Conservation (phyloP, 2,888 invertebrate species). For the Mylabris sibirica region DNA sequence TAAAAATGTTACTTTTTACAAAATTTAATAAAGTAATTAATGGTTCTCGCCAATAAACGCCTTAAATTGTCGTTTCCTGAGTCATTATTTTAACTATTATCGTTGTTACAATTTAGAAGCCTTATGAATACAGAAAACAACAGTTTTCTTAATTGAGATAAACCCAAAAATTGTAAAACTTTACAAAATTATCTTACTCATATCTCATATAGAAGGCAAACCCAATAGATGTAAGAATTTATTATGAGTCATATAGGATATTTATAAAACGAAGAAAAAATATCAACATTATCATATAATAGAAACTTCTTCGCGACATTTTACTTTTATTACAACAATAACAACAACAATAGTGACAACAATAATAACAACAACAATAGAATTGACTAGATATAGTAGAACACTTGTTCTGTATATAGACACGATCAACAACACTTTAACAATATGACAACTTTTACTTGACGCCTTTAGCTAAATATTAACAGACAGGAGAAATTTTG, state of each 20-base stretch:
- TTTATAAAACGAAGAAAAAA: background rate
- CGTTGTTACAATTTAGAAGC: too few species aligned
- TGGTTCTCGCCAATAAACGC: too few species aligned
- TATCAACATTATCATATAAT: slow-evolving; percentile 26
- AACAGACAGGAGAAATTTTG: background rate
- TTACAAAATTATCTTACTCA: too few species aligned
- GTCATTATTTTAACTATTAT: too few species aligned
- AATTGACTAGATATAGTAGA: background rate
- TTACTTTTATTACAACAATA: slow-evolving; percentile 15
- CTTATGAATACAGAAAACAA: too few species aligned
- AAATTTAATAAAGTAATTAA: too few species aligned
- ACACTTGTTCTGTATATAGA: slow-evolving; percentile 1
- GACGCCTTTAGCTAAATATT: background rate
- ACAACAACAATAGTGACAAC: slow-evolving; percentile 3
- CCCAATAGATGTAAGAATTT: background rate
- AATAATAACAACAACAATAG: background rate
- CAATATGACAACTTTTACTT: slow-evolving; percentile 3
- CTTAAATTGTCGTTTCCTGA: too few species aligned
- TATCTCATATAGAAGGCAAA: background rate
- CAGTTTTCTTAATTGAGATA: too few species aligned
- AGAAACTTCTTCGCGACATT: slow-evolving; percentile 22
- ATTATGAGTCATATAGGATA: background rate
- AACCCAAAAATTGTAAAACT: too few species aligned
- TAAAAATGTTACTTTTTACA: too few species aligned
- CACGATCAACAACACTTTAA: slow-evolving; percentile 1